Evolutionary conservation across 1,140 invertebrate species (phyloP), one percentile per base, ranked within the genome.

Genomic region (Himalopsyche phryganea): DNA sequence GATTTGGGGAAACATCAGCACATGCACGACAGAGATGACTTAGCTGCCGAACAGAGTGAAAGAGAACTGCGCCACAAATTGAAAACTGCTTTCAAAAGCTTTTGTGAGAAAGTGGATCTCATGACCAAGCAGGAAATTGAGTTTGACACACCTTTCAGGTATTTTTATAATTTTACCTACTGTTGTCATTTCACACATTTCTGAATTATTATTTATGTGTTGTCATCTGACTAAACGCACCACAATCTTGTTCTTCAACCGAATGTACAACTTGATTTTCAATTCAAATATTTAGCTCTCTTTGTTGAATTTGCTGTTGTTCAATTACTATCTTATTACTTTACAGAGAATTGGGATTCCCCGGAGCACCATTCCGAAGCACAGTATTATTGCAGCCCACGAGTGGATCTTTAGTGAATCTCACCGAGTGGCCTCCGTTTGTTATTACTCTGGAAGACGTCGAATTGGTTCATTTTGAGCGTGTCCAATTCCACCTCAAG

Each of bases 1-100:
- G 98, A 99, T 85, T 79, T 99, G 54, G 97, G 96, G 36, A 99
- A 99, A 76, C 96, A 98, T 77, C 96, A 98, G 70, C 95, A 98
- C 71, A 98, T 98, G 96, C 96, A 99, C 69, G 98, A 99, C 75
- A 81, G 96, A 41, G 98, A 99, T 77, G 98, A 99, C 83, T 80
- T 99, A 41, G 94, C 96, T 4, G 95, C 96, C 13, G 98, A 99
- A 80, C 96, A 99, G 77, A 93, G 95, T 40, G 98, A 99, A 78
- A 78, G 97, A 58, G 97, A 99, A 71, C 79, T 99, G 52, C 80
- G 98, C 17, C 92, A 98, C 70, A 98, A 97, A 71, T 78, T 99
- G 2, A 99, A 98, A 74, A 88, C 91, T 6, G 96, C 96, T 9
- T 99, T 99, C 71, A 98, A 97, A 74, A 95, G 89, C 68, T 99